Conservation (phyloP, 2,113 vertebrate genomes). For the Hippocampus comes region DNA sequence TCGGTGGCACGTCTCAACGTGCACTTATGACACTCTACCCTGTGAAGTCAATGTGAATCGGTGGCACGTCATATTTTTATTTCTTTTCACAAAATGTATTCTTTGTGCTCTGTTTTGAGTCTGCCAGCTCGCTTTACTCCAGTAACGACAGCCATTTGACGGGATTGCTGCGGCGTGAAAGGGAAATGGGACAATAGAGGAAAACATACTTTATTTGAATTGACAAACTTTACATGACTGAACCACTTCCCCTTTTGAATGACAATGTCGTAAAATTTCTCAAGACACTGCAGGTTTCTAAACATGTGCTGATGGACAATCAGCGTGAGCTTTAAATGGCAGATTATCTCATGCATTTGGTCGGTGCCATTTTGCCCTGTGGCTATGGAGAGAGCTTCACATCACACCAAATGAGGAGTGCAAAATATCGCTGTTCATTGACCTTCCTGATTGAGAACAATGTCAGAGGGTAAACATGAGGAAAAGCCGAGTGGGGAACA, state of each 20-base stretch:
- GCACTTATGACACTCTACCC: background rate
- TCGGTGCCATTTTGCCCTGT: slow-evolving; percentile 9
- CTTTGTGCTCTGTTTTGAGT: slow-evolving; percentile 19
- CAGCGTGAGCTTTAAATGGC: slow-evolving; percentile 31
- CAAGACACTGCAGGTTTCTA: slow-evolving; percentile 16
- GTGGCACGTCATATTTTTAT: slow-evolving; percentile 19
- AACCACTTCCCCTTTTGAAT: slow-evolving; percentile 19
- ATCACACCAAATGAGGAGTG: slow-evolving; percentile 37
- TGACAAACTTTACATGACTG: slow-evolving; percentile 31
- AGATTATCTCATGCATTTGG: slow-evolving; percentile 32
- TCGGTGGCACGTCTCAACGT: slow-evolving; percentile 1
- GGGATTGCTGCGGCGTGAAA: slow-evolving; percentile 43
- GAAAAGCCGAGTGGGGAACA: slow-evolving; percentile 1
- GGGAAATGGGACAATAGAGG: slow-evolving; percentile 20
- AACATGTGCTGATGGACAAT: slow-evolving; percentile 16
- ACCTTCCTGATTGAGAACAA: slow-evolving; percentile 13
- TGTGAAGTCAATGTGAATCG: background rate
- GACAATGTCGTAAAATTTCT: slow-evolving; percentile 18
- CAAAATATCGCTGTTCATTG: slow-evolving; percentile 27
- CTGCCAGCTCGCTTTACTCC: slow-evolving; percentile 25
- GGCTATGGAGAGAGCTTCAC: slow-evolving; percentile 1
- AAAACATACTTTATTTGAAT: slow-evolving; percentile 37
- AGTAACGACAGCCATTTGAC: slow-evolving; percentile 45
- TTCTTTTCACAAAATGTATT: slow-evolving; percentile 28
- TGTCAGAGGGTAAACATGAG: background rate